Percentiles rank a stretch among this genome's conserved stretches.
These are phyloP conservation scores for Brachyistius frenatus DNA, from an alignment of 2,113 vertebrate species.

Conservation along the genomic window DNA sequence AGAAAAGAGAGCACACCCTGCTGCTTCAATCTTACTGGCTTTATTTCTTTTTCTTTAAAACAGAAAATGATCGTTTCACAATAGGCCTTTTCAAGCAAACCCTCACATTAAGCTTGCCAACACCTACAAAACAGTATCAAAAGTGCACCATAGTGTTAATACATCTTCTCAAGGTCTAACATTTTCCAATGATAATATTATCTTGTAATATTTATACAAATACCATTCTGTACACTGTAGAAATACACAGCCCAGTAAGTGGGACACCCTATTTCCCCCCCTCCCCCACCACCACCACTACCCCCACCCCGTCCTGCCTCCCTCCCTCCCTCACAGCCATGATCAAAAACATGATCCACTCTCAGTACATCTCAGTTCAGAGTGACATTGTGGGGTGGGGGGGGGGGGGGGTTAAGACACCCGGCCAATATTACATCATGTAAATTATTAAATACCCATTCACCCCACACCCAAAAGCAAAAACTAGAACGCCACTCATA, in stretches of 20 bases:
- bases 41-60: slow-evolving; percentile 90
- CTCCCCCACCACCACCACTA: slow-evolving; percentile 19
- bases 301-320: neutral
- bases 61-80: slow-evolving; percentile 89
- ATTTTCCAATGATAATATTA: slow-evolving; percentile 83
- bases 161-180: slow-evolving; percentile 84
- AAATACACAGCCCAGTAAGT: slow-evolving; percentile 82
- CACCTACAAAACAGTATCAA: slow-evolving; percentile 92
- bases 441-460: slow-evolving; percentile 82
- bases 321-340: slow-evolving; percentile 49
- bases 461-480: slow-evolving; percentile 74
- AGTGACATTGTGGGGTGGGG: slow-evolving; percentile 52
- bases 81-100: slow-evolving; percentile 88
- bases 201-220: slow-evolving; percentile 90
- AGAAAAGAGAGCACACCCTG: slow-evolving; percentile 37
- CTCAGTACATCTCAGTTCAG: slow-evolving; percentile 58
- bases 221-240: slow-evolving; percentile 92
- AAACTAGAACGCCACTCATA: slow-evolving; percentile 73
- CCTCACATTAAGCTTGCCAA: slow-evolving; percentile 88
- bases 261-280: slow-evolving; percentile 29
- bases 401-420: slow-evolving; percentile 46
- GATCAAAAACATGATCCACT: slow-evolving; percentile 66
- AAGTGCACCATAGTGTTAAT: slow-evolving; percentile 92
- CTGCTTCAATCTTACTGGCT: slow-evolving; percentile 74
- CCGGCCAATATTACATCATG: slow-evolving; percentile 71